Base-by-base conservation (phyloP, 2,797 vertebrate species). In the Alectoris magna region DNA sequence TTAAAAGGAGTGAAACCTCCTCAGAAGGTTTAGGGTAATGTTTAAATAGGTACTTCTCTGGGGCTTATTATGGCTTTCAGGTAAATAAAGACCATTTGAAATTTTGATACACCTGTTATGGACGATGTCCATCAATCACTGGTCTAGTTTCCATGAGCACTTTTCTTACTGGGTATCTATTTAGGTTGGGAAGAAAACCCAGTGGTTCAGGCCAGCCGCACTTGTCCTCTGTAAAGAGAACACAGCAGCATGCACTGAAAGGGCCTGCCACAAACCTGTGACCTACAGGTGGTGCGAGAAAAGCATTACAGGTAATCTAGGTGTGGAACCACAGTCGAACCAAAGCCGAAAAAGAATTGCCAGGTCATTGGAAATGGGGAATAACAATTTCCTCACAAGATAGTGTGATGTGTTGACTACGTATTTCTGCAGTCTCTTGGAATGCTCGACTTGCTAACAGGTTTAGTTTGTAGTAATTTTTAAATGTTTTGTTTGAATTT, bases 181-280 rank as follows among this genome's bases (percentile, higher is more conserved):
- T 81, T 31, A 17, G 34, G 13, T 55, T 49, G 56, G 38, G 58
- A 71, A 92, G 53, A 29, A 56, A n/a, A 23, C 17, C 9, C 12
- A 29, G 38, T 51, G 29, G 21, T 80, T 80, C 24, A 70, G 34
- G 34, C 34, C 53, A 44, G 29, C 46, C 58, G 51, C 48, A 6
- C 21, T 79, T 82, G 24, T 43, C 24, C 8, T 69, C 17, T 56
- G 51, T 66, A 39, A 48, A 81, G 39, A 75, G 38, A 70, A 59
- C 51, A 29, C 12, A 36, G 21, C 1, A 0, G 38, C 18, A 4
- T 43, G 39, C 3, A 1, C 51, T 46, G 43, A 62, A 69, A 13
- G 12, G 5, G 0, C 56, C 85, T 31, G 55, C 29, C 60, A 63
- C 17, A 24, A 93, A 43, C 39, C 4, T 38, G 53, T 7, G 14